Evolutionary conservation across 2,888 invertebrate species (phyloP), one percentile per base, ranked within the genome.

Genomic region (Tromatobia lineatoria): DNA sequence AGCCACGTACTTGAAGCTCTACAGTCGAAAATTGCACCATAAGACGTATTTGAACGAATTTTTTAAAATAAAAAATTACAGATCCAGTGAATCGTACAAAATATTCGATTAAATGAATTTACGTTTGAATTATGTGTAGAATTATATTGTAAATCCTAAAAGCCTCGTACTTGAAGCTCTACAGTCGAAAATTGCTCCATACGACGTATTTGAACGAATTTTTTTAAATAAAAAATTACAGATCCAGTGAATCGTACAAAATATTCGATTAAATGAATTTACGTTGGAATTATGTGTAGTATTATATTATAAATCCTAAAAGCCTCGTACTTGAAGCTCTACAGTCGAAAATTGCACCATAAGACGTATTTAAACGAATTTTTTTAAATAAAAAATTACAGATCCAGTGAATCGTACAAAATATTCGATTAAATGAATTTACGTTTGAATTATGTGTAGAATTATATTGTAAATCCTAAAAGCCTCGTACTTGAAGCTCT

Each of bases 131-230:
- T 10, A 34, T 34, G 7, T 8, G 20, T 10, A 11, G 18, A 23
- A 23, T 47, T 67, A 47, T 23, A 47, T 25, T 2, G 7, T 42
- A 71, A 15, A 54, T 57, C 52, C 15, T 3, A 42, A 54, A 13
- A 38, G 67, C 13, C 47, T 42, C 20, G 38, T 45, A 54, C 38
- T 45, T 25, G 1, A 50, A 50, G 7, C 42, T 80, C 20, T 69
- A 75, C 38, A 64, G 18, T 29, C 2, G 15, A 59, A n/a, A 15
- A 59, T 59, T 59, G 4, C 15, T 29, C 13, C 13, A 4, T 23
- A 57, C 20, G 2, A 29, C 18, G 8, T 64, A 34, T 61, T 25
- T 34, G 18, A 34, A 18, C n/a, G 38, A 6, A 11, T 42, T 20
- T 3, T 42, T 20, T 3, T n/a, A 0, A 64, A 18, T 18, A 25